phyloP scores from a whole-genome alignment of 2,113 vertebrate species.

The Rhegmatorhina hoffmannsi region DNA sequence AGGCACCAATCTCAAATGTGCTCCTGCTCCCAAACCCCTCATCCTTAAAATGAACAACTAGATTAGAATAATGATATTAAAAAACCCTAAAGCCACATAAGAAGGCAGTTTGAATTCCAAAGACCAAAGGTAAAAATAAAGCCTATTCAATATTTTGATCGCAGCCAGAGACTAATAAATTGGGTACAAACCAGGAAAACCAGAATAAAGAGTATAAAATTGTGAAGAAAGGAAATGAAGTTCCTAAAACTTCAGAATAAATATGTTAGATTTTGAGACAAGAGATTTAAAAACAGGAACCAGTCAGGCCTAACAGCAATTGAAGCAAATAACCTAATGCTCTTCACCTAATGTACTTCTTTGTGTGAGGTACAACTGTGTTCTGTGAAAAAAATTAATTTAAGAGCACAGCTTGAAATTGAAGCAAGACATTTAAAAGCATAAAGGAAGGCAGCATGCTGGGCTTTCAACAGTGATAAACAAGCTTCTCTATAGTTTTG shows the following conservation, averaged over 20 bases:
- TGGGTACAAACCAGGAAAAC: background rate
- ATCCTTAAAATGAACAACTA: background rate
- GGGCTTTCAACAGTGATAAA: background rate
- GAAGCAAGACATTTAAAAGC: slow-evolving; percentile 9
- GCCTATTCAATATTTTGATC: background rate
- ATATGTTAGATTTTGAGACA: background rate
- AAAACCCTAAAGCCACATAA: background rate
- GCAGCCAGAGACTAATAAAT: background rate
- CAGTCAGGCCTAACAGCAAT: background rate
- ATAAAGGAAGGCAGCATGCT: background rate
- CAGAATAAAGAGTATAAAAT: background rate
- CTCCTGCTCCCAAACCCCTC: background rate
- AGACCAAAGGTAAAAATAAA: background rate
- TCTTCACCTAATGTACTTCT: background rate
- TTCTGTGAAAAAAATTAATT: background rate
- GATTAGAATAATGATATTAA: background rate
- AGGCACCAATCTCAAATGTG: background rate
- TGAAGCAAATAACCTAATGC: background rate
- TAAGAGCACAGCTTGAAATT: slow-evolving; percentile 13
- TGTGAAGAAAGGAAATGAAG: background rate
- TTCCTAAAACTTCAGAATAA: background rate
- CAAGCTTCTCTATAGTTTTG: background rate
- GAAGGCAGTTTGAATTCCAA: background rate
- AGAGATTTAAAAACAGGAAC: background rate
- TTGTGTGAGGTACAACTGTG: background rate